These are phyloP conservation scores for Eulemur macaco DNA, from an alignment of 2,113 vertebrate species.

Conservation along the genomic window DNA sequence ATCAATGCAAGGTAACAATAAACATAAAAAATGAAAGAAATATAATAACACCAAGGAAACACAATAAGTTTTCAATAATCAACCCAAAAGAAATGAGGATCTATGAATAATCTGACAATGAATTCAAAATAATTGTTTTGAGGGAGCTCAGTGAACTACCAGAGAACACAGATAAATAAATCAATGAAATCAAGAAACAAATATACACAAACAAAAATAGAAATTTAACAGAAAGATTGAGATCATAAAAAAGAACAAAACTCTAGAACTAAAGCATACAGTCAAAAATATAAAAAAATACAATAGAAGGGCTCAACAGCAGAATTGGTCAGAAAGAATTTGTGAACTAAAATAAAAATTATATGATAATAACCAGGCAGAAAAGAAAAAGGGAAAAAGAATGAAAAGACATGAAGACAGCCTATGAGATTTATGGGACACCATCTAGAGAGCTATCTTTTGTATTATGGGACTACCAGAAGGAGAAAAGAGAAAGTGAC, in stretches of 20 bases:
- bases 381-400: not conserved
- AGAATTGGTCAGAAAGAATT: not conserved
- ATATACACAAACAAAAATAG: not conserved
- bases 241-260: not conserved
- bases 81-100: not conserved
- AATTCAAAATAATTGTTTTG: not conserved
- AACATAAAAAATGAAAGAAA: not conserved
- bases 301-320: not conserved
- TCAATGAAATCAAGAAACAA: not conserved
- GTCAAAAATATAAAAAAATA: not conserved
- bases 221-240: not conserved
- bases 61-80: not conserved
- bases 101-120: not conserved
- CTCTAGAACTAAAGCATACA: no score
- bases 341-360: not conserved
- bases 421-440: not conserved
- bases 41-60: not conserved
- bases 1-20: not conserved
- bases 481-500: not conserved
- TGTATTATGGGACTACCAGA: not conserved
- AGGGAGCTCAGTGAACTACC: not conserved
- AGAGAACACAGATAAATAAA: not conserved
- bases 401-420: not conserved
- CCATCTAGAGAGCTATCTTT: not conserved
- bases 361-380: not conserved